Base-by-base conservation (phyloP, 2,797 vertebrate species). In the Tokudaia muenninki region DNA sequence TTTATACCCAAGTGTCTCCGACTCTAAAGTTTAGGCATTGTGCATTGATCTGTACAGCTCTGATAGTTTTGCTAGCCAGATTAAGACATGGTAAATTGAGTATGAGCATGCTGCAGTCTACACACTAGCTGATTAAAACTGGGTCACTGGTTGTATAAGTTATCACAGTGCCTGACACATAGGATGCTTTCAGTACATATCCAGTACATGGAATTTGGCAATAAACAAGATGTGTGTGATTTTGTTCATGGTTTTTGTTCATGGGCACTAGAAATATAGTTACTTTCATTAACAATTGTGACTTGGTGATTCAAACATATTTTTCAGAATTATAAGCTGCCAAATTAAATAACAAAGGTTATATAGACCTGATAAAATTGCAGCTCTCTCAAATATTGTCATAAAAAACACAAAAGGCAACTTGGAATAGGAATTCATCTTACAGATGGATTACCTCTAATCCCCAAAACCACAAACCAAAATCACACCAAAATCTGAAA, bases 241-340 rank as follows among this genome's bases (percentile, higher is more conserved):
- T 61, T 29, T 96, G n/a, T 52, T 83, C 7, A 8, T 80, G 6
- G 10, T 92, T 34, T 55, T 93, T 57, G 44, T 72, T 87, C 41
- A 63, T 19, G 37, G 47, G n/a, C 41, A 90, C 41, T 77, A 78
- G 63, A 6, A 17, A 82, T 57, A 52, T 55, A 24, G 55, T 86
- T 75, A 50, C 82, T 93, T 89, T 74, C 44, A 57, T 94, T 90
- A 94, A n/a, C 50, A 70, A 81, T 10, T 94, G 55, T 92, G 34
- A 90, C 7, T 61, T 75, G 44, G 41, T 26, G 91, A 90, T 63
- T 87, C 70, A 77, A 57, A 34, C 87, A 11, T 78, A 50, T 37
- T 89, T 57, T 79, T 34, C 89, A 94, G 13, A 94, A 86, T 79
- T 55, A 44, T 11, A 72, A 92, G 19, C 70, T 91, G 34, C 63